Evolutionary conservation across 2,888 invertebrate species (phyloP).

Genomic region (Horisme vitalbata): DNA sequence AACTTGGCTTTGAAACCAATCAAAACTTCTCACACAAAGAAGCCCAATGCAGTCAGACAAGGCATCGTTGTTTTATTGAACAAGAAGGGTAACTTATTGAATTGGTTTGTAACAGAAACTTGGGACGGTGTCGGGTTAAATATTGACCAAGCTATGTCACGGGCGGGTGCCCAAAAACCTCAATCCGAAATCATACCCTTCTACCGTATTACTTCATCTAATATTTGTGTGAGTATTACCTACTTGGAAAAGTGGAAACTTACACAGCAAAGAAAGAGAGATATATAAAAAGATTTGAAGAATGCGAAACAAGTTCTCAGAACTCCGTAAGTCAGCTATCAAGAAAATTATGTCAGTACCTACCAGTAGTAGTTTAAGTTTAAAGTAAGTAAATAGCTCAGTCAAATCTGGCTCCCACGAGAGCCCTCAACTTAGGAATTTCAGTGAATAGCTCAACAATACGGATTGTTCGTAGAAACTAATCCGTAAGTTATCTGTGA

Average conservation of each 20-base stretch:
- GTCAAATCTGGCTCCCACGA: conserved; percentile 22
- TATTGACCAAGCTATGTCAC: conserved; percentile 44
- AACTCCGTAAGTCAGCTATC: conserved; percentile 20
- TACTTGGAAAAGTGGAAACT: too few relatives aligned
- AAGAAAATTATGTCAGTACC: too few relatives aligned
- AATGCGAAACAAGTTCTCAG: conserved; percentile 29
- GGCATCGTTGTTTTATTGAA: conserved; percentile 64
- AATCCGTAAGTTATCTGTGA: conserved; percentile 55
- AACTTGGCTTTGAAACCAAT: conserved; percentile 60
- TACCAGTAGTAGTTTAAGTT: too few relatives aligned
- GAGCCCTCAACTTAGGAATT: conserved; percentile 39
- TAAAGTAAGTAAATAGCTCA: conserved; percentile 21
- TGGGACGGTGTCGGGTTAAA: conserved; percentile 50
- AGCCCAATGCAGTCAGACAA: conserved; percentile 58
- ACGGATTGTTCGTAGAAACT: conserved; percentile 51
- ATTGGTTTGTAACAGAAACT: conserved; percentile 58
- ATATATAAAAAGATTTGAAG: conserved; percentile 17
- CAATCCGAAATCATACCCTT: conserved; percentile 22
- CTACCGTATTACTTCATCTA: conserved; percentile 8
- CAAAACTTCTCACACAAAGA: conserved; percentile 65
- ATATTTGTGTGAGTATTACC: too few relatives aligned
- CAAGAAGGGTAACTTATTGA: conserved; percentile 54
- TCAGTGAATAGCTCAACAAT: conserved; percentile 46
- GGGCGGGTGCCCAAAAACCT: conserved; percentile 31
- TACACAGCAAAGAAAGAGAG: conserved; percentile 3